Percentiles rank a stretch among this genome's conserved stretches.
Conservation (phyloP, 1,140 invertebrate species). For the Hypsibius dujardini region DNA sequence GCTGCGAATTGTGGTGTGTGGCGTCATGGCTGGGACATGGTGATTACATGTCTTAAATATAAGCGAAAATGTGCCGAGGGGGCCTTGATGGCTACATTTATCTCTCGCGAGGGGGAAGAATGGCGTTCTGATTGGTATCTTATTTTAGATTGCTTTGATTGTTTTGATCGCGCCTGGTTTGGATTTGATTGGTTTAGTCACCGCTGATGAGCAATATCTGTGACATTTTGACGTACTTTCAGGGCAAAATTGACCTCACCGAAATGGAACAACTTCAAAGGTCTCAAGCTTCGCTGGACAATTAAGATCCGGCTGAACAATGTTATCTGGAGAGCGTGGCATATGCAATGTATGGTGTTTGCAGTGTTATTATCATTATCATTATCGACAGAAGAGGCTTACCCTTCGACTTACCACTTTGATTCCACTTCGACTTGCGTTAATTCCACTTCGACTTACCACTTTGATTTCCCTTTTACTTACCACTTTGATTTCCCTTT, state of each 20-base stretch:
- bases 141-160: no score
- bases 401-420: background rate
- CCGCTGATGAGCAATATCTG: background rate
- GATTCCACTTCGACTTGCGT: constrained; percentile 12
- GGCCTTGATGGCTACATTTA: no score
- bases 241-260: constrained; percentile 95
- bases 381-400: no score
- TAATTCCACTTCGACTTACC: background rate
- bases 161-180: no score
- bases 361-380: background rate
- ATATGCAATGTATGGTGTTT: constrained; percentile 84
- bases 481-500: background rate
- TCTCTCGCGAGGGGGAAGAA: no score
- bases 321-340: constrained; percentile 99
- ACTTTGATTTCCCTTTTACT: background rate
- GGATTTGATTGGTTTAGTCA: no score
- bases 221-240: constrained; percentile 33
- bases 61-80: no score
- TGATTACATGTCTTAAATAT: no score
- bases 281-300: constrained; percentile 83
- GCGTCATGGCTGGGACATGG: no score
- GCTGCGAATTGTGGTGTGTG: no score
- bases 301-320: constrained; percentile 98
- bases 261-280: constrained; percentile 99
- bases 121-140: no score